Evolutionary conservation across 2,888 invertebrate genomes (phyloP), one percentile per base, ranked within the genome.

Genomic region (Drosophila pseudotalamancana): DNA sequence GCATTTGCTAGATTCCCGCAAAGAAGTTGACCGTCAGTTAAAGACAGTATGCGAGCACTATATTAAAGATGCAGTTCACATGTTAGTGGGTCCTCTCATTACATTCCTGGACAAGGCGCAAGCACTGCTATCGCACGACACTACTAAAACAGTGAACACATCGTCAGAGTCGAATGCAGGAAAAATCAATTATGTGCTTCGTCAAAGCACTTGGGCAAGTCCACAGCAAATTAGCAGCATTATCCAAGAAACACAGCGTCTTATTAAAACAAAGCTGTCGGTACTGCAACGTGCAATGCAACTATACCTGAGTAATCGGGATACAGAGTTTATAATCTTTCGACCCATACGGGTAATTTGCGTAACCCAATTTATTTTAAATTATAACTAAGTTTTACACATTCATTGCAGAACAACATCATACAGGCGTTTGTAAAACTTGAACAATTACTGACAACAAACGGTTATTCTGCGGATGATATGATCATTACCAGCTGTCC

Each of bases 241-340:
- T 11, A 94, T 98, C 16, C 94, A 94, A 64, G 96, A 96, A 79
- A 94, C 96, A 0, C 95, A 97, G 89, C 94, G 95, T 60, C 92
- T 94, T 40, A 95, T 99, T 56, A 97, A 97, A 90, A 93, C 94
- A 0, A 95, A 95, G 76, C 93, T 98, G 29, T 95, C 97, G 0
- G 93, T 93, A 5, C 92, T 99, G 12, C 97, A 98, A 89, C 93
- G 96, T 4, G 96, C 97, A 11, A 98, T 99, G 97, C 95, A 97
- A 73, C 93, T 99, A 1, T 99, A 99, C 91, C 93, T 99, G 51
- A 97, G 99, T 11, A 99, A 99, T 91, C 94, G 96, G 75, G 99
- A 99, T 90, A 99, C 99, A 0, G 99, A 99, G 91, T 97, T 97
- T 82, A 99, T 99, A 85, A 93, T 99, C 8, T 98, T 99, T 86